Conservation (phyloP, 2,888 invertebrate genomes). For the Epiperipatus broadwayi region DNA sequence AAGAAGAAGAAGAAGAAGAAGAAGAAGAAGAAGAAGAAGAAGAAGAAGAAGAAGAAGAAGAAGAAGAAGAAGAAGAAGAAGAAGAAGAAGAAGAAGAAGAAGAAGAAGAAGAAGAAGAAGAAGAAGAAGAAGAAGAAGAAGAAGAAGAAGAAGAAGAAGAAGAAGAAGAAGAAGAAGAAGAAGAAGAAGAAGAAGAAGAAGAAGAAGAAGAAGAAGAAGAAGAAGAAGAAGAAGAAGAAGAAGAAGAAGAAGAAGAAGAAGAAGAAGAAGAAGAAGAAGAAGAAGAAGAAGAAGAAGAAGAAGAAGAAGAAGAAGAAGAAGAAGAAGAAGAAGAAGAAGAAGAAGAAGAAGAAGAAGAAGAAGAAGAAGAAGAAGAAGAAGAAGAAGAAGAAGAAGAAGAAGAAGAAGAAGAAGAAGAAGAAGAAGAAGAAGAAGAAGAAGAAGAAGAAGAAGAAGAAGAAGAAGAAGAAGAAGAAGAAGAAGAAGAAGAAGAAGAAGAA, state of each 20-base stretch:
- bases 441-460: not conserved
- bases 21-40: conserved; percentile 7
- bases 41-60: not conserved
- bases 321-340: not conserved
- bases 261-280: not conserved
- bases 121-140: not conserved
- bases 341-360: conserved; percentile 4
- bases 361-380: not conserved
- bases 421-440: not conserved
- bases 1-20: not conserved
- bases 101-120: not conserved
- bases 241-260: not conserved
- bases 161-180: not conserved
- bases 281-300: not conserved
- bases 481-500: not conserved
- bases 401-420: not conserved
- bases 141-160: not conserved
- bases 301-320: conserved; percentile 5
- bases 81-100: not conserved
- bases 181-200: not conserved
- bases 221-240: not conserved
- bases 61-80: not conserved
- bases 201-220: not conserved
- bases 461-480: conserved; percentile 1
- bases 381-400: conserved; percentile 7